Conservation (phyloP, 2,113 vertebrate genomes). For the Amphiprion percula region DNA sequence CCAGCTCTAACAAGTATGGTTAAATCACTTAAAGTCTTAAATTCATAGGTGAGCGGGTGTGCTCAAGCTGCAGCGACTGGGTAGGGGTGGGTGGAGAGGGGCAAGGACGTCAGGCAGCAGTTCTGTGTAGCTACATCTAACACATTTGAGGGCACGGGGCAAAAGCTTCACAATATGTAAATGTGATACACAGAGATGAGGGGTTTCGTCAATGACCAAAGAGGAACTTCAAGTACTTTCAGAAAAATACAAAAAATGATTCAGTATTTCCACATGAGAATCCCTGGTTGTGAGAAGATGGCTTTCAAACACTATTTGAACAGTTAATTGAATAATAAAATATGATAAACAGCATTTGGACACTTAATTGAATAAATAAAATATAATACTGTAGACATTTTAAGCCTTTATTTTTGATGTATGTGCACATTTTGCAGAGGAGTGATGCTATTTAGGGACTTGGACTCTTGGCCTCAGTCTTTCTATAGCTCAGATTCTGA, state of each 20-base stretch:
- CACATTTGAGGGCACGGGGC: no score
- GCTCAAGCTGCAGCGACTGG: no score
- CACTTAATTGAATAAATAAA: background rate
- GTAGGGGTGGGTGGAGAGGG: no score
- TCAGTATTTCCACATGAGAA: background rate
- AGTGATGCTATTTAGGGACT: background rate
- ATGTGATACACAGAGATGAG: no score
- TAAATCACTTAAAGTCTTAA: no score
- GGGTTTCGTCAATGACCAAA: no score
- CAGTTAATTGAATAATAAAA: background rate
- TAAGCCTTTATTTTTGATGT: conserved; percentile 2
- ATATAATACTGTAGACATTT: background rate
- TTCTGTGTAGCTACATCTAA: no score
- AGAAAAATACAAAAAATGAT: background rate
- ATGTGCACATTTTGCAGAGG: background rate
- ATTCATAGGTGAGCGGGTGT: no score
- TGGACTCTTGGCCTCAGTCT: background rate
- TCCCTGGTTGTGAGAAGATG: background rate
- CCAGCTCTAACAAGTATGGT: no score
- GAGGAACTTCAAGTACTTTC: background rate
- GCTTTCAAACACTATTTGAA: conserved; percentile 4
- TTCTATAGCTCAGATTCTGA: background rate
- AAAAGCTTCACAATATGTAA: no score
- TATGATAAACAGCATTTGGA: no score
- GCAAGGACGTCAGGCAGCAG: no score